Evolutionary conservation across 1,140 invertebrate genomes (phyloP).

Genomic region (Diorhabda carinulata): DNA sequence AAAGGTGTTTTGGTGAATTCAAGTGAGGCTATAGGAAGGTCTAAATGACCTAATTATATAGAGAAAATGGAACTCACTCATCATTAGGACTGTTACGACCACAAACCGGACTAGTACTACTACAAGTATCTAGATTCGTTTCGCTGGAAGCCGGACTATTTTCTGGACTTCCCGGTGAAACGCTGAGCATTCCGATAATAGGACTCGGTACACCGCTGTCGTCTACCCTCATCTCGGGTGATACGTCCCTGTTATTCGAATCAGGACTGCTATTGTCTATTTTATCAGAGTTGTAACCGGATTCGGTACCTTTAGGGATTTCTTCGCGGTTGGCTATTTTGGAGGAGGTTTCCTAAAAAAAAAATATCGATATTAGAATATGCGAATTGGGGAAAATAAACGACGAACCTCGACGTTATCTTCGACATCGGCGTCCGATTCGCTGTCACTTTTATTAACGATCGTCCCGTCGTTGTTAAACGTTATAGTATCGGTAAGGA

Average conservation of each 20-base stretch:
- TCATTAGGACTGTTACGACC: conserved; percentile 37
- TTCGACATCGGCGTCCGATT: conserved; percentile 76
- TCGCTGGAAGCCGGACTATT: conserved; percentile 55
- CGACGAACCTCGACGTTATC: conserved; percentile 64
- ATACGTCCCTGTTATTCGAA: conserved; percentile 35
- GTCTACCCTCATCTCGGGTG: conserved; percentile 32
- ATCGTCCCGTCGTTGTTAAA: conserved; percentile 34
- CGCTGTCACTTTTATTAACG: conserved; percentile 56
- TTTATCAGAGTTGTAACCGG: conserved; percentile 69
- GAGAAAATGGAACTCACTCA: conserved; percentile 25
- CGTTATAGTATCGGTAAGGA: conserved; percentile 14
- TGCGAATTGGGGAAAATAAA: not conserved
- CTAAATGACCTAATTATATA: too few relatives aligned
- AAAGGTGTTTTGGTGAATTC: not conserved
- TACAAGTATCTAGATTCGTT: conserved; percentile 53
- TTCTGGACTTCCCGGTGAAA: conserved; percentile 37
- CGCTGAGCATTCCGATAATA: conserved; percentile 49
- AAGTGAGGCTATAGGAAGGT: too few relatives aligned
- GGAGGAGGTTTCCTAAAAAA: not conserved
- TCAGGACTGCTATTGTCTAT: conserved; percentile 44
- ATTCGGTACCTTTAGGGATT: conserved; percentile 55
- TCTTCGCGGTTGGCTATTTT: conserved; percentile 22
- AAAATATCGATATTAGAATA: not conserved
- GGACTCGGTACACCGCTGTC: conserved; percentile 57
- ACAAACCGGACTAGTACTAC: conserved; percentile 44